Conservation (phyloP, 2,888 invertebrate genomes). For the Meteorus colon region DNA sequence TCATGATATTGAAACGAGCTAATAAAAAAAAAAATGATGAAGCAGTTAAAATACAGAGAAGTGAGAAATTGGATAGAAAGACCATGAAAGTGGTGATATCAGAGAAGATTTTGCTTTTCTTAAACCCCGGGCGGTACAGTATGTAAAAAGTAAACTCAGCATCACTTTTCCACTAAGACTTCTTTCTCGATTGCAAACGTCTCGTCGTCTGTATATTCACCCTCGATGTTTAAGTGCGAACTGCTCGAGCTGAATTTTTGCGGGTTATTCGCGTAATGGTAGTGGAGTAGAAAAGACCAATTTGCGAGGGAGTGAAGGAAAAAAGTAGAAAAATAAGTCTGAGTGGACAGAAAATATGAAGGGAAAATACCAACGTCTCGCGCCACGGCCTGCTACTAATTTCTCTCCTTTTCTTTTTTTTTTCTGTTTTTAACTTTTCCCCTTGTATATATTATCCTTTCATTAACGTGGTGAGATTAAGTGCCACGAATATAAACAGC, state of each 20-base stretch:
- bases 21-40: background rate
- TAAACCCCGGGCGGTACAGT: background rate
- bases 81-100: slow-evolving; percentile 15
- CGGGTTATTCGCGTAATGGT: background rate
- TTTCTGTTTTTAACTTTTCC: background rate
- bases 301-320: background rate
- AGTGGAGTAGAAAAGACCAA: slow-evolving; percentile 5
- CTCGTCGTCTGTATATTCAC: background rate
- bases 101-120: slow-evolving; percentile 4
- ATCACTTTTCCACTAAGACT: slow-evolving; percentile 14
- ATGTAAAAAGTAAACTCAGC: slow-evolving; percentile 21
- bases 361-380: background rate
- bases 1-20: background rate
- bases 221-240: background rate
- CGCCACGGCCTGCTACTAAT: background rate
- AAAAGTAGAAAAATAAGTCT: slow-evolving; percentile 3
- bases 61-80: background rate
- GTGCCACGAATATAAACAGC: background rate
- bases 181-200: slow-evolving; percentile 30
- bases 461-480: background rate
- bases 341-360: slow-evolving; percentile 2
- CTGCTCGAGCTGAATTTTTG: slow-evolving; percentile 15
- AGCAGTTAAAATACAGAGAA: background rate
- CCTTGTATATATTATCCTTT: slow-evolving; percentile 16
- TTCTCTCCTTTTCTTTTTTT: background rate